Evolutionary conservation across 1,140 invertebrate species (phyloP).

Genomic region (Drosophila sechellia): DNA sequence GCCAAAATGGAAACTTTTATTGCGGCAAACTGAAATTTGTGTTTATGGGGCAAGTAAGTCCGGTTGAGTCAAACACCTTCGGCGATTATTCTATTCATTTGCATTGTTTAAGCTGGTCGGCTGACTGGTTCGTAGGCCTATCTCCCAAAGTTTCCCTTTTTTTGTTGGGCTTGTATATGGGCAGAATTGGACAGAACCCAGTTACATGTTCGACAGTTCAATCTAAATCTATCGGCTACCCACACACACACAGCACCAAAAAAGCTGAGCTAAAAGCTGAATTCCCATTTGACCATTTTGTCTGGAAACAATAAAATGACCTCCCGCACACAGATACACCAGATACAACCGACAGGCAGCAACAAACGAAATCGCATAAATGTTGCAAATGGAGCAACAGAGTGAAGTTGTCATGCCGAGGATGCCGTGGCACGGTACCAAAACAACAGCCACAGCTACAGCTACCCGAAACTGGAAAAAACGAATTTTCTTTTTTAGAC

Average conservation of each 20-base stretch:
- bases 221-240: slow-evolving; percentile 72
- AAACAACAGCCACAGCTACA: slow-evolving; percentile 37
- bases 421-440: slow-evolving; percentile 23
- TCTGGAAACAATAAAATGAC: slow-evolving; percentile 78
- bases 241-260: slow-evolving; percentile 22
- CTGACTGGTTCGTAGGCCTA: slow-evolving; percentile 14
- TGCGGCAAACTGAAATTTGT: slow-evolving; percentile 45
- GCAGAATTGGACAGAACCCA: slow-evolving; percentile 13
- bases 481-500: slow-evolving; percentile 44
- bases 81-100: slow-evolving; percentile 80
- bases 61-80: slow-evolving; percentile 56
- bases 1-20: slow-evolving; percentile 50
- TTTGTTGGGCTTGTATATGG: slow-evolving; percentile 8
- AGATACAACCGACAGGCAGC: slow-evolving; percentile 5
- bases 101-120: slow-evolving; percentile 42
- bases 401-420: slow-evolving; percentile 64
- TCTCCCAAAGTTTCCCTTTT: slow-evolving; percentile 4
- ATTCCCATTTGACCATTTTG: slow-evolving; percentile 79
- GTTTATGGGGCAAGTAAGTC: slow-evolving; percentile 38
- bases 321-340: slow-evolving; percentile 29
- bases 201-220: slow-evolving; percentile 74
- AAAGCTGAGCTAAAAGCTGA: slow-evolving; percentile 55
- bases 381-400: slow-evolving; percentile 78
- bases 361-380: slow-evolving; percentile 57
- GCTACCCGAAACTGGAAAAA: slow-evolving; percentile 32